Conservation (phyloP, 2,888 invertebrate genomes). For the Pyrocoelia pectoralis region DNA sequence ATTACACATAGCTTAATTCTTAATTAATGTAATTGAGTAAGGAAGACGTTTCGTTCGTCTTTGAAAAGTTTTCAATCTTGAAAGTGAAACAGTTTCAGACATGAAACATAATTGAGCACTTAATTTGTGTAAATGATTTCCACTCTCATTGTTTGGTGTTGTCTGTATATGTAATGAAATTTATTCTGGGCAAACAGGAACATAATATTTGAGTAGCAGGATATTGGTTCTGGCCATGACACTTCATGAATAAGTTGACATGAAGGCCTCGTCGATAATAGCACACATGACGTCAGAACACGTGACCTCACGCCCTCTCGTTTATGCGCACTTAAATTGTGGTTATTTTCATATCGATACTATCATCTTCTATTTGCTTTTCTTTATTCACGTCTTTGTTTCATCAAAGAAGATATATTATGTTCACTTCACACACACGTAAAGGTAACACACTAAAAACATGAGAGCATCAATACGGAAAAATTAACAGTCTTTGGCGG, state of each 20-base stretch:
- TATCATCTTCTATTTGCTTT: background rate
- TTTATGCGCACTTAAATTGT: slow-evolving; percentile 44
- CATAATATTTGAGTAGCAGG: slow-evolving; percentile 30
- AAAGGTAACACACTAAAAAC: slow-evolving; percentile 4
- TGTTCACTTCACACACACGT: background rate
- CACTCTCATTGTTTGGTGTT: background rate
- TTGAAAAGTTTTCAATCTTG: too few relatives aligned
- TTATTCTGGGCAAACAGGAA: slow-evolving; percentile 23
- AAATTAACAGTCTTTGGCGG: slow-evolving; percentile 43
- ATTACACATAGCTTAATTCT: too few relatives aligned
- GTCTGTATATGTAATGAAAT: background rate
- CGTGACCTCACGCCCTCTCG: slow-evolving; percentile 48
- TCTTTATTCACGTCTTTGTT: background rate
- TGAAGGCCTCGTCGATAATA: slow-evolving; percentile 44
- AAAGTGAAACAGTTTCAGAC: background rate
- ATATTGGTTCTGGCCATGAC: slow-evolving; percentile 47
- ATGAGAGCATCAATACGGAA: slow-evolving; percentile 4
- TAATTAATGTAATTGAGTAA: too few relatives aligned
- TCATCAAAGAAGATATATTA: background rate
- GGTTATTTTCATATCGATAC: slow-evolving; percentile 22
- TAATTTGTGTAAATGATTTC: background rate
- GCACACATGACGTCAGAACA: slow-evolving; percentile 44
- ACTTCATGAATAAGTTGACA: slow-evolving; percentile 51
- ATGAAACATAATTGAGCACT: background rate
- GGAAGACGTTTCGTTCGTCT: too few relatives aligned